Evolutionary conservation across 1,140 invertebrate species (phyloP).

Genomic region (Nasonia vitripennis): DNA sequence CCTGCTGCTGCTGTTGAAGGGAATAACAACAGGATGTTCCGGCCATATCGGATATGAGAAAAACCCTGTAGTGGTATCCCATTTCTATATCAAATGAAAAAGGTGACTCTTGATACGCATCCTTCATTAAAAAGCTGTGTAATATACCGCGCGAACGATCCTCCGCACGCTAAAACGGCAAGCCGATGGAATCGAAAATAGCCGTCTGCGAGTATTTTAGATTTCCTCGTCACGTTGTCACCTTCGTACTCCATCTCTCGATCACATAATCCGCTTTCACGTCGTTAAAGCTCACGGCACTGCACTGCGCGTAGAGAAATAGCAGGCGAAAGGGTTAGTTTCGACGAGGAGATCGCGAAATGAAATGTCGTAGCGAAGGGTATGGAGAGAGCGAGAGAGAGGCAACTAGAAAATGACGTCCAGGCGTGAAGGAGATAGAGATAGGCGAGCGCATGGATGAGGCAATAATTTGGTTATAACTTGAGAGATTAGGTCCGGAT

Average conservation of each 20-base stretch:
- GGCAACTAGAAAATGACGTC: not conserved
- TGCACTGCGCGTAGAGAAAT: not conserved
- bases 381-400: not conserved
- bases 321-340: conserved; percentile 28
- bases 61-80: not conserved
- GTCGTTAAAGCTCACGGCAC: not conserved
- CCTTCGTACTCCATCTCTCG: not conserved
- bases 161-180: not conserved
- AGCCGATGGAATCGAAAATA: conserved; percentile 9
- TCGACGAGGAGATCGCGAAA: conserved; percentile 36
- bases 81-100: not conserved
- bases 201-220: not conserved
- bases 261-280: conserved; percentile 5
- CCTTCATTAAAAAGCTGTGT: not conserved
- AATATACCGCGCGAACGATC: not conserved
- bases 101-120: not conserved
- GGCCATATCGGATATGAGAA: not conserved
- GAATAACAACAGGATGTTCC: not conserved
- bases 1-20: too few relatives aligned
- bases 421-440: conserved; percentile 13
- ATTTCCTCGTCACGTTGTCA: not conserved
- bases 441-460: conserved; percentile 62
- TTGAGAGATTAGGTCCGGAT: conserved; percentile 77
- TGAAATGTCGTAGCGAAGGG: conserved; percentile 48
- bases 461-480: conserved; percentile 76